phyloP scores from a whole-genome alignment of 2,113 vertebrate species.

The Odobenus rosmarus region DNA sequence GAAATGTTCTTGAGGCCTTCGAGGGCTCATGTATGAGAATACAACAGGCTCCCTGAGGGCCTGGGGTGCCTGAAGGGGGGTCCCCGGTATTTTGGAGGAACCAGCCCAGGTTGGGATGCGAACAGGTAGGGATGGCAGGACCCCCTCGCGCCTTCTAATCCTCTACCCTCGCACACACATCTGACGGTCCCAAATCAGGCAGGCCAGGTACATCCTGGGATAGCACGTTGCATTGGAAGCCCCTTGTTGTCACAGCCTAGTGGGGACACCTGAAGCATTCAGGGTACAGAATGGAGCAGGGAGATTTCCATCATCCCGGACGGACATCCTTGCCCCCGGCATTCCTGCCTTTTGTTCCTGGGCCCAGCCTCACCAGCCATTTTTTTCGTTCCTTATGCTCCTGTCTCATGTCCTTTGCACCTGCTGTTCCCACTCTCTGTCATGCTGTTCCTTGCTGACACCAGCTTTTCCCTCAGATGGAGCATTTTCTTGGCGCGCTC shows the following conservation, averaged over 20 bases:
- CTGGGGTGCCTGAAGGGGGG: not conserved
- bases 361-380: fast-evolving
- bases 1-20: not conserved
- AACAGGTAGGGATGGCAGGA: not conserved
- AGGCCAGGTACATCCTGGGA: fast-evolving
- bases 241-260: fast-evolving
- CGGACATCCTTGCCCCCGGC: fast-evolving
- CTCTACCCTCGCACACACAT: fast-evolving
- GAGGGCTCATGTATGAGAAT: not conserved
- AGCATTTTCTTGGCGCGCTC: not conserved
- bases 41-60: not conserved
- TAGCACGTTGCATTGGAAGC: fast-evolving
- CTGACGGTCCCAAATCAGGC: fast-evolving
- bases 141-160: no score
- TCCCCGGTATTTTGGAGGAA: no score
- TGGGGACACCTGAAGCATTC: not conserved
- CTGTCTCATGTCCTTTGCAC: not conserved
- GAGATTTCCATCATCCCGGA: not conserved
- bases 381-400: not conserved
- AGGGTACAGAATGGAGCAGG: not conserved
- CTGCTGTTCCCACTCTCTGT: not conserved
- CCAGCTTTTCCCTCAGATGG: not conserved
- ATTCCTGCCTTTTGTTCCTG: not conserved
- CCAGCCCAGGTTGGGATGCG: not conserved
- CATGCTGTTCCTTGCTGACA: not conserved